Base-by-base conservation (phyloP, 2,797 vertebrate species). In the Gymnothorax javanicus region DNA sequence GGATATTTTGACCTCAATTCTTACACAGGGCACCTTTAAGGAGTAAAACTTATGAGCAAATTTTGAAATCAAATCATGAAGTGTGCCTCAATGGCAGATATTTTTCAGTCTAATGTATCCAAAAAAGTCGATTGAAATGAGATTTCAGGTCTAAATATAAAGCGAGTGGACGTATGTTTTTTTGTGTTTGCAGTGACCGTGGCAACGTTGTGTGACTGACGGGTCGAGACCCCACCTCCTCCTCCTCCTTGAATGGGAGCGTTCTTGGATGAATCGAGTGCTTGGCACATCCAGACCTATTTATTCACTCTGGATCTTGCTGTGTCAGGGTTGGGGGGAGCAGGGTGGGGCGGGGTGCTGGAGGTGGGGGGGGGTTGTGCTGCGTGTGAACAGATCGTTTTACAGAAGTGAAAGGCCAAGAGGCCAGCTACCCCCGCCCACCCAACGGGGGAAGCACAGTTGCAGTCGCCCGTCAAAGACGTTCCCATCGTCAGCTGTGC, bases 291-390 rank as follows among this genome's bases (percentile, higher is more conserved):
- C 82, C 58, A 54, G 13, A 58, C 27, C 58, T 87, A 87, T 85
- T 87, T 85, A 85, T 81, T 82, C 83, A 33, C 71, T 50, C 52
- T 69, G 60, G 79, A 85, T 81, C 57, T 43, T 84, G 86, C 69
- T 87, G 83, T 15, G 86, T 87, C 86, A 84, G 86, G 86, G 86
- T 56, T 7, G 60, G 52, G 79, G 25, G 79, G 1, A 9, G 52
- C 52, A 57, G n/a, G 79, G 23, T 17, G 52, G 79, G 75, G 50
- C 0, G 27, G 13, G 33, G 43, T 1, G 43, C 2, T 43, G 52
- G 12, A 50, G 11, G 20, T 17, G 33, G 13, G 20, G n/a, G 15
- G 60, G 60, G 60, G 25, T 8, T 6, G 6, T 33, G 0, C 27
- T 23, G 73, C 85, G 59, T 62, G 85, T 25, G 73, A 79, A 82